phyloP scores from a whole-genome alignment of 2,797 vertebrate species.

The Arremon aurantiirostris region DNA sequence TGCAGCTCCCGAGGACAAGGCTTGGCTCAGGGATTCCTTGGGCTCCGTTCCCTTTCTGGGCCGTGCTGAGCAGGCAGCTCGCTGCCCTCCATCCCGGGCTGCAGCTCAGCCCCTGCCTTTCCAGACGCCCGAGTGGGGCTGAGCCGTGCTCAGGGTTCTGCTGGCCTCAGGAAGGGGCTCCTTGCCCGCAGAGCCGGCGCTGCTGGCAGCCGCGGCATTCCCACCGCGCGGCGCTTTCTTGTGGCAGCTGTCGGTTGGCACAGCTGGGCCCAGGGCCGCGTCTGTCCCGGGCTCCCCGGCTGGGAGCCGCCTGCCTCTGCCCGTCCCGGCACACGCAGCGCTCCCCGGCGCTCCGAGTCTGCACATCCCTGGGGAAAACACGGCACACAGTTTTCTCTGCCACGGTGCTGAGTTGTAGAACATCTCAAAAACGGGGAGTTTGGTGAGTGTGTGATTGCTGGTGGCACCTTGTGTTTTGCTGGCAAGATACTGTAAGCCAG shows the following conservation, averaged over 20 bases:
- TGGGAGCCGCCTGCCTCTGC: background rate
- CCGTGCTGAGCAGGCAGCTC: accelerated
- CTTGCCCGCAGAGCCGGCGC: conserved; percentile 38
- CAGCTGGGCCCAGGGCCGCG: conserved; percentile 79
- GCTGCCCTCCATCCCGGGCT: background rate
- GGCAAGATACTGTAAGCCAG: background rate
- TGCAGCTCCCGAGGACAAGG: background rate
- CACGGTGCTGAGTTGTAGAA: background rate
- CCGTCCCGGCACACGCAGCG: background rate
- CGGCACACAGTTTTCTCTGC: background rate
- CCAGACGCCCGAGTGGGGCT: background rate
- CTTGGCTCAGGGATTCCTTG: background rate
- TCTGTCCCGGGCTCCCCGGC: background rate
- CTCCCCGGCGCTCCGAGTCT: conserved; percentile 48
- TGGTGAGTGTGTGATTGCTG: background rate
- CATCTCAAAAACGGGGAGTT: background rate
- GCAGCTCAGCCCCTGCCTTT: background rate
- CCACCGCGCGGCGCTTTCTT: conserved; percentile 70
- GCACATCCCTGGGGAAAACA: conserved; percentile 38
- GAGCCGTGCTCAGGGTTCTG: background rate
- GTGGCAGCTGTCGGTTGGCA: conserved; percentile 83
- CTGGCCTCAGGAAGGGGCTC: conserved; percentile 17
- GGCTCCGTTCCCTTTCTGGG: accelerated
- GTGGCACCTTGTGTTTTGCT: background rate
- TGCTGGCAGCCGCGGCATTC: conserved; percentile 45